phyloP scores from a whole-genome alignment of 2,797 vertebrate genomes.

The Botia almorhae region DNA sequence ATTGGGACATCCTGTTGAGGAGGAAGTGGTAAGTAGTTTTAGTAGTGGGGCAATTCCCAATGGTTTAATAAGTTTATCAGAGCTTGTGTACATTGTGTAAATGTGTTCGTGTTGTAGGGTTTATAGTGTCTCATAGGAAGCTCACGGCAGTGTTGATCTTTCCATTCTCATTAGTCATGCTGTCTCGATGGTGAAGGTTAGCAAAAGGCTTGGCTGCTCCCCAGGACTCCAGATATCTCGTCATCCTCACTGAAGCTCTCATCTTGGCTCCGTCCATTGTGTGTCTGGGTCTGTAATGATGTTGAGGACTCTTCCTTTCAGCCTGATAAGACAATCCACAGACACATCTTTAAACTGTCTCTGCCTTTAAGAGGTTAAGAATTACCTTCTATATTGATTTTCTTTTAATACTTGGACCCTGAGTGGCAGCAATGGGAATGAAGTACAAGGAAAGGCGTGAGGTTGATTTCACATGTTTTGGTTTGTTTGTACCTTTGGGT shows the following conservation, averaged over 20 bases:
- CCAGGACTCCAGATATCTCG: constrained; percentile 97
- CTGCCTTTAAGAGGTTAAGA: too few species aligned
- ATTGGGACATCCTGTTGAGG: constrained; percentile 88
- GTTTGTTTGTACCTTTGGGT: constrained; percentile 87
- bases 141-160: constrained; percentile 94
- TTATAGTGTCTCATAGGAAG: background rate
- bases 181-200: constrained; percentile 94
- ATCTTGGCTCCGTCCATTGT: constrained; percentile 87
- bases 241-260: constrained; percentile 97
- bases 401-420: background rate
- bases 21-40: background rate
- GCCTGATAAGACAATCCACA: background rate
- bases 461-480: background rate
- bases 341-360: background rate
- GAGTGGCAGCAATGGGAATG: background rate
- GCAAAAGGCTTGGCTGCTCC: constrained; percentile 97
- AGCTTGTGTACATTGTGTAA: too few species aligned
- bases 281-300: constrained; percentile 73
- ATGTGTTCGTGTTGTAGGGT: too few species aligned
- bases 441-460: background rate
- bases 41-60: too few species aligned
- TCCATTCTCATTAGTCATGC: constrained; percentile 96
- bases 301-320: constrained; percentile 82
- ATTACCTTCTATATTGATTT: too few species aligned
- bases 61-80: too few species aligned